A percentile compares a stretch with the other conserved stretches of the same genome.
These are phyloP conservation scores for Propithecus perrieri DNA, from an alignment of 2,797 vertebrate genomes.

Conservation along the genomic window DNA sequence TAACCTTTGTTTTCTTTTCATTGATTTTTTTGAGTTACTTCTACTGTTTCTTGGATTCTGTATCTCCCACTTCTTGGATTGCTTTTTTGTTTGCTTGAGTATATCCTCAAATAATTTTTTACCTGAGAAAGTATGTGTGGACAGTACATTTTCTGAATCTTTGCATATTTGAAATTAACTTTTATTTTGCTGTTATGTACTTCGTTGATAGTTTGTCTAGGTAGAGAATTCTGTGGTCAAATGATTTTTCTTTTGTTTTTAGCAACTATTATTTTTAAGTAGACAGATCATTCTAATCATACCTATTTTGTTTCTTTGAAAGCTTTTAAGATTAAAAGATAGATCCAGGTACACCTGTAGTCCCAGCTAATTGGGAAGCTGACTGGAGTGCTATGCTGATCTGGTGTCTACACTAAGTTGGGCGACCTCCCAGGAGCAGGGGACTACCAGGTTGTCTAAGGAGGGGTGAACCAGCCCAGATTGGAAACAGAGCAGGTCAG, in stretches of 20 bases:
- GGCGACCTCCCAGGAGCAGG: too few species aligned
- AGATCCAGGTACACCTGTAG: too few species aligned
- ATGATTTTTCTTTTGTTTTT: neutral
- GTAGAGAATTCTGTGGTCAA: neutral
- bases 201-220: neutral
- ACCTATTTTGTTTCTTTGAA: neutral
- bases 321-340: neutral
- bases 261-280: neutral
- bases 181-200: neutral
- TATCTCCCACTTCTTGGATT: neutral
- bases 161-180: neutral
- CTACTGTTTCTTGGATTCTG: neutral
- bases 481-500: too few species aligned
- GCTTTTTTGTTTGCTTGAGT: neutral
- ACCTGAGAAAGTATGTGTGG: neutral
- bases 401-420: too few species aligned
- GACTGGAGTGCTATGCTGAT: too few species aligned
- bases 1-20: neutral
- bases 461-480: too few species aligned
- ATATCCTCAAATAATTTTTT: neutral
- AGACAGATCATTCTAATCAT: neutral
- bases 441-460: too few species aligned
- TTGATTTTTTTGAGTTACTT: constrained; percentile 25
- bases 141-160: neutral
- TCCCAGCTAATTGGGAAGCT: too few species aligned